phyloP scores from a whole-genome alignment of 2,113 vertebrate genomes.

The Reinhardtius hippoglossoides region DNA sequence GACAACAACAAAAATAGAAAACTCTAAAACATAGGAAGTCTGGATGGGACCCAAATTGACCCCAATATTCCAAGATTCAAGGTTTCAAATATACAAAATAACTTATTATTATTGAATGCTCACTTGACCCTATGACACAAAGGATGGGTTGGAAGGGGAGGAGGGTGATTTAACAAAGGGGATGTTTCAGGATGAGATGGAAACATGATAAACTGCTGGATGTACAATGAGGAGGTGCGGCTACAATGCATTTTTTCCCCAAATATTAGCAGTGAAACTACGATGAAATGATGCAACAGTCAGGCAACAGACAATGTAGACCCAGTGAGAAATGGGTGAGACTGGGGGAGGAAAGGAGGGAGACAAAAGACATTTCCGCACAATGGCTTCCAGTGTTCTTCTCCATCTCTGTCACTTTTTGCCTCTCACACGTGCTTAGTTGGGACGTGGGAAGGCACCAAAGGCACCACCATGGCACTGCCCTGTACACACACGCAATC shows the following conservation, averaged over 20 bases:
- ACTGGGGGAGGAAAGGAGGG: constrained; percentile 25
- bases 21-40: no score
- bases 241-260: not conserved
- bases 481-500: constrained; percentile 57
- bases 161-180: no score
- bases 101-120: no score
- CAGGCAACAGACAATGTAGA: constrained; percentile 40
- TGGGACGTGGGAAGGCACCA: constrained; percentile 65
- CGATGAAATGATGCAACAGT: constrained; percentile 25
- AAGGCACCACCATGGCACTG: constrained; percentile 69
- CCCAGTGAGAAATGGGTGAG: constrained; percentile 47
- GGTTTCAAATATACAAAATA: no score
- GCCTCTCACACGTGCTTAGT: constrained; percentile 43
- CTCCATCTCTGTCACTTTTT: not conserved
- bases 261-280: not conserved
- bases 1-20: no score
- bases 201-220: no score
- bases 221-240: no score
- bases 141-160: no score
- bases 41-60: no score
- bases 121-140: no score
- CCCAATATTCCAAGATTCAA: no score
- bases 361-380: constrained; percentile 39
- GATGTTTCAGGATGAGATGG: no score
- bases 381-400: constrained; percentile 63